Conservation (phyloP, 2,797 vertebrate species). For the Craterocephalus amniculus region DNA sequence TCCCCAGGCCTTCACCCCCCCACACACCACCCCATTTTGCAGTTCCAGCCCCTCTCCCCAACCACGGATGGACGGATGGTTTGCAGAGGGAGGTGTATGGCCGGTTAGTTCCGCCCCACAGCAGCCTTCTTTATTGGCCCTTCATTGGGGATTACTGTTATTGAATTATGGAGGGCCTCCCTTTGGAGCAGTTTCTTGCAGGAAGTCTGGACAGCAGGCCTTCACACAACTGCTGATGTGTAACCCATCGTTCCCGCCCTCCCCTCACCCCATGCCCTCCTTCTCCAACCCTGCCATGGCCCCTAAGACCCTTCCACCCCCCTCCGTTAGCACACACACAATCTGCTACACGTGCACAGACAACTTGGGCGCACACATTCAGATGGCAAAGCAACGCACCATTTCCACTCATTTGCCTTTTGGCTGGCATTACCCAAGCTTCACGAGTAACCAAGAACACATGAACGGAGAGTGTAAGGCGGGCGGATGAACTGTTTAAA, state of each 20-base stretch:
- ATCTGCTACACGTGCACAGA: slow-evolving; percentile 21
- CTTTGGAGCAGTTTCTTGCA: slow-evolving; percentile 53
- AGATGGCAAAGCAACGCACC: slow-evolving; percentile 46
- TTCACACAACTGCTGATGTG: slow-evolving; percentile 64
- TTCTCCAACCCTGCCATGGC: slow-evolving; percentile 10
- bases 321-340: slow-evolving; percentile 4
- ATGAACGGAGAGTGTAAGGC: slow-evolving; percentile 54
- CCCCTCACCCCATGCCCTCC: slow-evolving; percentile 11
- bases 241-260: slow-evolving; percentile 43
- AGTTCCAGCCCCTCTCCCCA: slow-evolving; percentile 42
- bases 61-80: slow-evolving; percentile 65
- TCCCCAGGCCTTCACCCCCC: slow-evolving; percentile 63
- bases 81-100: slow-evolving; percentile 53
- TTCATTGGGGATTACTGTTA: slow-evolving; percentile 86
- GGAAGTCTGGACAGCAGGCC: slow-evolving; percentile 62
- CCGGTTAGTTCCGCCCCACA: slow-evolving; percentile 73
- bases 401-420: slow-evolving; percentile 59
- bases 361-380: slow-evolving; percentile 26
- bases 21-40: slow-evolving; percentile 16
- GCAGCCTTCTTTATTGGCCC: slow-evolving; percentile 75
- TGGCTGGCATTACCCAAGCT: slow-evolving; percentile 51
- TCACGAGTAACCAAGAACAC: slow-evolving; percentile 32
- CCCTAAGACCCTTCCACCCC: slow-evolving; percentile 7
- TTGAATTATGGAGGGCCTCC: slow-evolving; percentile 82
- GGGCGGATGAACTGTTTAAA: slow-evolving; percentile 53